Percentiles rank a stretch among this genome's conserved stretches.
phyloP scores from a whole-genome alignment of 2,797 vertebrate genomes.

The Ispidina picta region DNA sequence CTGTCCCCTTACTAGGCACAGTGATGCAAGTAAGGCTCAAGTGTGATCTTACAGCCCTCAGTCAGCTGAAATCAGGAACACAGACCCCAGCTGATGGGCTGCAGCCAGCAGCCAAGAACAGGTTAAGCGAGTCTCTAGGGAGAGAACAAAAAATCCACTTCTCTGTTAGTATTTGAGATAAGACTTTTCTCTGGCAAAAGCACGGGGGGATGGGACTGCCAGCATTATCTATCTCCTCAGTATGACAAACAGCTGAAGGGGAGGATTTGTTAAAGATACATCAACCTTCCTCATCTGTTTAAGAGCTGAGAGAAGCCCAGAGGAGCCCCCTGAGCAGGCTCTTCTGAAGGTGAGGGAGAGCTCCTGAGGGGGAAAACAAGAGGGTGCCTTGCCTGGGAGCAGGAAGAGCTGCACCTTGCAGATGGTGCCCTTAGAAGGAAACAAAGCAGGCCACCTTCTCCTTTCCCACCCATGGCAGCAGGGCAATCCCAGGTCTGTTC shows the following conservation, averaged over 20 bases:
- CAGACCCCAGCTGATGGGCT: not conserved
- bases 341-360: not conserved
- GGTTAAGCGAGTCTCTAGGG: not conserved
- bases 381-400: not conserved
- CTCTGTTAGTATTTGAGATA: not conserved
- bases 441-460: not conserved
- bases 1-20: not conserved
- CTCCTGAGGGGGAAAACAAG: not conserved
- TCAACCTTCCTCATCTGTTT: conserved; percentile 2
- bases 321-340: not conserved
- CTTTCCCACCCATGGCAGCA: not conserved
- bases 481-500: not conserved
- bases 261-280: conserved; percentile 43
- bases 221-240: not conserved
- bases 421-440: not conserved
- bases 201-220: not conserved
- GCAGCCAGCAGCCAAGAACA: not conserved
- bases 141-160: conserved; percentile 1
- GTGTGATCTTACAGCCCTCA: not conserved
- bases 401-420: not conserved
- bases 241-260: not conserved
- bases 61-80: not conserved
- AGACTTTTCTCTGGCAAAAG: conserved; percentile 6
- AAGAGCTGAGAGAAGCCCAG: not conserved
- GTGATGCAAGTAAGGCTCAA: not conserved